Base-by-base conservation (phyloP, 2,113 vertebrate genomes). In the Fregetta grallaria region DNA sequence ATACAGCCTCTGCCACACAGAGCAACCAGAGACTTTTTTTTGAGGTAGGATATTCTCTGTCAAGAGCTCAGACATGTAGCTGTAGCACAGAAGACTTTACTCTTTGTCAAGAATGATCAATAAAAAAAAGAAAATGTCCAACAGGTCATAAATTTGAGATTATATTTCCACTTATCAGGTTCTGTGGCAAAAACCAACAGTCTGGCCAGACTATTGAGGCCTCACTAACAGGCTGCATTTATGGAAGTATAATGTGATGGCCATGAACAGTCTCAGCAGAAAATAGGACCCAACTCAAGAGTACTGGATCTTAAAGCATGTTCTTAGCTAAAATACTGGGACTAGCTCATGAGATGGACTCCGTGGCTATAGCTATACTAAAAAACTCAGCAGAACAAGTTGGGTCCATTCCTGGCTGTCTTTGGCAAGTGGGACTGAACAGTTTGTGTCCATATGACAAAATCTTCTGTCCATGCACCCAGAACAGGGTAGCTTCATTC, bases 291-390 rank as follows among this genome's bases (percentile, higher is more conserved):
- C 2, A 18, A 10, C 32, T 30, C 27, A 36, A 18, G 38, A 87
- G 4, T 49, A 7, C 8, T 49, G 25, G 15, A 25, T 27, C 29
- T 56, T 61, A 74, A 56, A 86, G 14, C 6, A 18, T 2, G 0
- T 58, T 79, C 42, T 53, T 25, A 67, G 13, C 34, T 30, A 53
- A 66, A 71, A 63, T 30, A 10, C 11, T 44, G 13, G 9, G 19
- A 79, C 38, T 58, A 47, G 21, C 20, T 63, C 7, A 3, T 44
- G 15, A 67, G 47, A 55, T 3, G 1, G 18, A 25, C 13, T 55
- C 40, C 0, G 0, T 34, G 14, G 10, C 12, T 62, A 32, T 10
- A 75, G 3, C 4, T 50, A 0, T 6, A 30, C 6, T 40, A 18
- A 63, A 83, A 81, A n/a, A 10, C 0, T 26, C 20, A 5, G 11